These are phyloP conservation scores for Drosophila pectinifera DNA, from an alignment of 1,140 invertebrate genomes.

Conservation along the genomic window DNA sequence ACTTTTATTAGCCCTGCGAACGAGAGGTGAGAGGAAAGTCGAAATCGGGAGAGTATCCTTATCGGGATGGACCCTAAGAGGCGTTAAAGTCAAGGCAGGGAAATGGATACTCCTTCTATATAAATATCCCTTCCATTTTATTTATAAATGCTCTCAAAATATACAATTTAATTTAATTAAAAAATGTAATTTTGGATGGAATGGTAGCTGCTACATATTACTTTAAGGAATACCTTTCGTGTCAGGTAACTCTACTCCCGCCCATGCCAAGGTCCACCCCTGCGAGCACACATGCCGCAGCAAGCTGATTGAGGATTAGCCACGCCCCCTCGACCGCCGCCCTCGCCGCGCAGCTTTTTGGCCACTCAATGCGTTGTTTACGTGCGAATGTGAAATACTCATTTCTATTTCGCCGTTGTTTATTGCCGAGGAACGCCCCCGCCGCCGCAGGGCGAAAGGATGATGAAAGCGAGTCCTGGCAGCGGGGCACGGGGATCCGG, in stretches of 20 bases:
- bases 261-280: conserved; percentile 13
- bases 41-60: conserved; percentile 6
- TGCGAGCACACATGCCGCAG: conserved; percentile 42
- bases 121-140: too few species aligned
- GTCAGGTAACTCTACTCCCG: too few species aligned
- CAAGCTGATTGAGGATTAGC: conserved; percentile 68
- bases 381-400: conserved; percentile 76
- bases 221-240: too few species aligned
- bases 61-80: conserved; percentile 1
- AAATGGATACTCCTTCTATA: too few species aligned
- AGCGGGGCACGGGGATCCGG: not conserved
- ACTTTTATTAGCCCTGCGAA: conserved; percentile 70
- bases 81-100: too few species aligned
- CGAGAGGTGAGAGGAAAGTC: not conserved
- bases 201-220: too few species aligned
- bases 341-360: conserved; percentile 12
- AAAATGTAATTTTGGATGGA: too few species aligned
- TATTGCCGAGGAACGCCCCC: conserved; percentile 40
- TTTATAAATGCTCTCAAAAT: too few species aligned
- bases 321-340: conserved; percentile 19
- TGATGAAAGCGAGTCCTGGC: conserved; percentile 44
- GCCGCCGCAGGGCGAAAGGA: conserved; percentile 36
- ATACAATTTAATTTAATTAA: too few species aligned
- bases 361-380: conserved; percentile 67
- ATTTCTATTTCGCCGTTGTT: conserved; percentile 56